A percentile compares a stretch with the other conserved stretches of the same genome.
phyloP scores from a whole-genome alignment of 2,113 vertebrate species.

The Mesocricetus auratus region DNA sequence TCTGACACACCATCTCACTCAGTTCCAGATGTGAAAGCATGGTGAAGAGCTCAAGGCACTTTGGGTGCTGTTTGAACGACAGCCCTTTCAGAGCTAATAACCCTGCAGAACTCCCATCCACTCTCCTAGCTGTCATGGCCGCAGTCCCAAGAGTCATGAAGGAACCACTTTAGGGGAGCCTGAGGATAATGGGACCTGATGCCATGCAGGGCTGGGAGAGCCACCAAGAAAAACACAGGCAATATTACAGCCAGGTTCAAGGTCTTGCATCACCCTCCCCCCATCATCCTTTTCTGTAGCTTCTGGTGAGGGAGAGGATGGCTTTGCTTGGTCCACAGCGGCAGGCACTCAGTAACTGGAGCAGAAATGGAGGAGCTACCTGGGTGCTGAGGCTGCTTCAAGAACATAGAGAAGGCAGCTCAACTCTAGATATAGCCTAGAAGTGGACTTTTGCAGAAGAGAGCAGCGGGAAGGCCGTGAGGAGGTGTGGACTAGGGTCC shows the following conservation, averaged over 20 bases:
- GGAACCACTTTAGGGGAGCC: neutral
- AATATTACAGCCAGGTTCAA: neutral
- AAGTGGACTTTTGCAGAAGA: constrained; percentile 63
- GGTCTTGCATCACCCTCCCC: neutral
- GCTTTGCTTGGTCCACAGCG: neutral
- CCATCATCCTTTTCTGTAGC: neutral
- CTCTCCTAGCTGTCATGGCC: neutral
- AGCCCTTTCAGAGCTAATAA: neutral
- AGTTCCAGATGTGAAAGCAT: neutral
- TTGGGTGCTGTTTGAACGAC: neutral
- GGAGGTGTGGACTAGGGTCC: neutral
- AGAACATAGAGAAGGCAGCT: neutral
- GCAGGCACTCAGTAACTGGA: neutral
- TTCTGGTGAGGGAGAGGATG: too few species aligned
- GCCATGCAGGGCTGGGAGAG: too few species aligned
- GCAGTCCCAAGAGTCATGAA: neutral
- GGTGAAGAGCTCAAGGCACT: too few species aligned
- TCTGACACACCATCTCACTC: neutral
- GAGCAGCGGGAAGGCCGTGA: constrained; percentile 63
- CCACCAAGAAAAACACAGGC: neutral
- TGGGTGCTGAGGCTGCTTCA: neutral
- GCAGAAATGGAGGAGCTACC: neutral
- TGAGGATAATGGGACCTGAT: neutral
- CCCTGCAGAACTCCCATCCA: neutral
- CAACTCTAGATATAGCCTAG: neutral